Conservation (phyloP, 2,888 invertebrate species). For the Melieria crassipennis region DNA sequence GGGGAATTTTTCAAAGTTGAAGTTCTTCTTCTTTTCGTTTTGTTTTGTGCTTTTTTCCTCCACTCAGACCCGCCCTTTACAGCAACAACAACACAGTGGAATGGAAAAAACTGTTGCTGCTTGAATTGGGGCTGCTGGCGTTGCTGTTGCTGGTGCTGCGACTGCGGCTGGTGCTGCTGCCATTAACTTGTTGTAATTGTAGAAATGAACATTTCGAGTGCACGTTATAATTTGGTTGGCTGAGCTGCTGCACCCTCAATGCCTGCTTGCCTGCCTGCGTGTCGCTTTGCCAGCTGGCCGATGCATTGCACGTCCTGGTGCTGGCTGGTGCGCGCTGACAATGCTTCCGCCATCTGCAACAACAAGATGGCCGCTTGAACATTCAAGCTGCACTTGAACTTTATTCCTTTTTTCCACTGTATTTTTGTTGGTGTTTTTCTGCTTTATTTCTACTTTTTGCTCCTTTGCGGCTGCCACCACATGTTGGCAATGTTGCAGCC, state of each 20-base stretch:
- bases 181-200: conserved; percentile 32
- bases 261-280: neutral
- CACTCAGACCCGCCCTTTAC: conserved; percentile 10
- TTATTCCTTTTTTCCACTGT: conserved; percentile 41
- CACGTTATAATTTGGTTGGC: conserved; percentile 50
- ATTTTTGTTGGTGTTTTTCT: no score
- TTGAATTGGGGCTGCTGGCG: conserved; percentile 44
- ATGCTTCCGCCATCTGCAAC: conserved; percentile 8
- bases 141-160: conserved; percentile 38
- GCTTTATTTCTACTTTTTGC: no score
- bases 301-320: conserved; percentile 6
- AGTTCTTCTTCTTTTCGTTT: neutral
- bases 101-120: no score
- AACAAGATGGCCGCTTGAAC: conserved; percentile 54
- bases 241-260: conserved; percentile 29
- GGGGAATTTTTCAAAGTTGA: neutral
- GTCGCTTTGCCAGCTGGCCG: conserved; percentile 21
- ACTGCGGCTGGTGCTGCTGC: conserved; percentile 19
- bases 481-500: no score
- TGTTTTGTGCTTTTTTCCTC: conserved; percentile 34
- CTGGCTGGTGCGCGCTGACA: neutral
- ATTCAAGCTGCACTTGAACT: conserved; percentile 48
- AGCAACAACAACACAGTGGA: conserved; percentile 26
- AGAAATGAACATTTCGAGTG: conserved; percentile 23
- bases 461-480: no score